Evolutionary conservation across 2,888 invertebrate species (phyloP), one percentile per base, ranked within the genome.

Genomic region (Phrixothrix hirtus): DNA sequence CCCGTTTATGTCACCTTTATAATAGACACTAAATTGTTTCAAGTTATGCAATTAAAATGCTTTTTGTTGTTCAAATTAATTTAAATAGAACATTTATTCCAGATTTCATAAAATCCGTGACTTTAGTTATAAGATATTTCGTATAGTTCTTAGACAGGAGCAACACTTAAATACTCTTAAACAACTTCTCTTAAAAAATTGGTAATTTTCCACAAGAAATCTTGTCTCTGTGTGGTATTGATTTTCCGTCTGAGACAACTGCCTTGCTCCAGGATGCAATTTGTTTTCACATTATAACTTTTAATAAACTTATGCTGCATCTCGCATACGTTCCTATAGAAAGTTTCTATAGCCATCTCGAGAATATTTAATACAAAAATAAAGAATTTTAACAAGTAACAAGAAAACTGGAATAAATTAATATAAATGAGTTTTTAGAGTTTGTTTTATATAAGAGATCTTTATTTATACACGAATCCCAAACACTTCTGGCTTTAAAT

Each of bases 21-120:
- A 69, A 69, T 67, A 62, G 47, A 34, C 66, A 59, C 62, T 61
- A 62, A 61, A 67, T 67, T 68, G 66, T 68, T 64, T 62, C 50
- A 62, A 59, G 60, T 64, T 62, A 60, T 62, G 65, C 62, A 61
- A 64, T 65, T 63, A 64, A 60, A 64, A 61, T 63, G 62, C 64
- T 65, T n/a, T 65, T 64, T 63, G 61, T 64, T 62, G 55, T 61
- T 60, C 59, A 67, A 66, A 63, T 67, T 65, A 63, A 47, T 47
- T 47, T 47, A 29, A 26, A 47, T 29, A 16, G 15, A 43, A 34
- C 30, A 34, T 13, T 43, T 13, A 6, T 9, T 17, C 16, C 10
- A 13, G 35, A 5, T 21, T 38, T 21, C 9, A 11, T 26, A 11
- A 7, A 37, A 30, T 15, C 45, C 26, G n/a, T n/a, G n/a, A n/a